A percentile compares a stretch with the other conserved stretches of the same genome.
Conservation (phyloP, 2,113 vertebrate species). For the Tragelaphus imberbis region DNA sequence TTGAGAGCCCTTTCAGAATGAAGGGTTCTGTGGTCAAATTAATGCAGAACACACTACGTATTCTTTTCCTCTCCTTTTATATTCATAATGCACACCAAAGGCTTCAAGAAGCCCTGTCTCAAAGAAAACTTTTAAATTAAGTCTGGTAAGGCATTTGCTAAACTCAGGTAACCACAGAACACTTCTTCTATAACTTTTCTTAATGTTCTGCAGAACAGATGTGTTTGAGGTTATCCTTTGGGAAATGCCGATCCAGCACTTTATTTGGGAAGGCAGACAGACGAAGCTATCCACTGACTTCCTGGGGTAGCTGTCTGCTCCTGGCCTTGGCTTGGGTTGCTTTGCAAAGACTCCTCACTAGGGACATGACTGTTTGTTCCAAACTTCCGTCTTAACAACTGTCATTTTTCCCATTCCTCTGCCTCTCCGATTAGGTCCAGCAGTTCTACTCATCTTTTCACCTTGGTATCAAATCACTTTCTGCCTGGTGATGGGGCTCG, state of each 20-base stretch:
- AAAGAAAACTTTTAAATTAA: not conserved
- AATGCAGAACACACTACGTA: not conserved
- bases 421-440: not conserved
- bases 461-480: not conserved
- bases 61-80: not conserved
- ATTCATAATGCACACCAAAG: not conserved
- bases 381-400: not conserved
- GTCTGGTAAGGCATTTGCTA: not conserved
- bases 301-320: not conserved
- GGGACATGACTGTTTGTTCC: not conserved
- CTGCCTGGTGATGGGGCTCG: slow-evolving; percentile 31
- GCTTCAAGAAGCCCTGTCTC: not conserved
- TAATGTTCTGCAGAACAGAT: not conserved
- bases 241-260: not conserved
- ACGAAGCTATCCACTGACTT: not conserved
- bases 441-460: not conserved
- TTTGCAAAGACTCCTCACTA: not conserved
- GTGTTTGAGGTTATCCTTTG: not conserved
- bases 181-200: not conserved
- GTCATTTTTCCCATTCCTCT: not conserved
- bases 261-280: not conserved
- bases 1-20: not conserved
- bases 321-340: not conserved
- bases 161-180: not conserved
- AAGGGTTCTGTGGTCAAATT: not conserved